Evolutionary conservation across 2,113 vertebrate species (phyloP), one percentile per base, ranked within the genome.

Genomic region (Arvicanthis niloticus): DNA sequence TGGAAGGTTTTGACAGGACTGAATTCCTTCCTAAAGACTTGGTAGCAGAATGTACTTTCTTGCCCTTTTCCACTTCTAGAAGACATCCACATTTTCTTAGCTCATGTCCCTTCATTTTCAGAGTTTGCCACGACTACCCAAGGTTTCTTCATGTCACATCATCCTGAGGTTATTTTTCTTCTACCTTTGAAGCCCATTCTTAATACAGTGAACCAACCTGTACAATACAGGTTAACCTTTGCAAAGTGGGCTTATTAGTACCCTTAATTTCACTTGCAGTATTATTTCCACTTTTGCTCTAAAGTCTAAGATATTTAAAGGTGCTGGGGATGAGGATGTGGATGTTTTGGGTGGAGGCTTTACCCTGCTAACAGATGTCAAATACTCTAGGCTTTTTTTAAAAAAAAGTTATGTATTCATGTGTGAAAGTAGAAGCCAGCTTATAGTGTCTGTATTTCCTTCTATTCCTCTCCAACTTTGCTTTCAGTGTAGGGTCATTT

Each of bases 21-120:
- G 40, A 84, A 93, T 94, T 96, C 6, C 56, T 88, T 94, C n/a
- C 21, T 92, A 86, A 65, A 89, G 45, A 9, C 26, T 96, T 29
- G 65, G 77, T 45, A 42, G 68, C 10, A 65, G 56, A 95, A 70
- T 67, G 1, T 84, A 60, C 40, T 95, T 53, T 51, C 19, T 85
- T 84, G 22, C 4, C 8, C 90, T 87, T 89, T 92, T 4, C 13
- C 91, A 24, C 8, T 81, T 89, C 56, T 76, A 89, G 68, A 92
- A 45, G 17, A 13, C 26, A 77, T 12, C 19, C 11, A 70, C 13
- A 62, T 77, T 91, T 95, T 19, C 26, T 95, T 91, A 65, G 68
- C 26, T 22, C 31, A 60, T 56, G 73, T 12, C 31, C 22, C 26
- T 72, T 92, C 40, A 24, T 93, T n/a, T 95, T 94, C 42, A 89